Evolutionary conservation across 2,888 invertebrate genomes (phyloP), one percentile per base, ranked within the genome.

Genomic region (Laothoe populi): DNA sequence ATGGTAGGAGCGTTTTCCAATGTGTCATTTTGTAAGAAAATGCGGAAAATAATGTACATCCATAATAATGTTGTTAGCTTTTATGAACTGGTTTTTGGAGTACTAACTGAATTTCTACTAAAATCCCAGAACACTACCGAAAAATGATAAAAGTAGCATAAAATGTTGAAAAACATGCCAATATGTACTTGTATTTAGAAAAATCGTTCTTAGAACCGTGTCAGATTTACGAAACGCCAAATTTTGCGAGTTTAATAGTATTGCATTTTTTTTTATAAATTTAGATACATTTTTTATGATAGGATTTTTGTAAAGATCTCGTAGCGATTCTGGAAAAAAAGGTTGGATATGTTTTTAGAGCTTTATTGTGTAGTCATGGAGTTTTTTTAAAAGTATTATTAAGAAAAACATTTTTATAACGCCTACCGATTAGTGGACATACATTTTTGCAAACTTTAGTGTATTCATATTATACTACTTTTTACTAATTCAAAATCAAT

Each of bases 241-340:
- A 53, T 53, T 53, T 53, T 53, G 31, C 35, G 4, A 53, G 11
- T 53, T 31, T 19, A 35, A 35, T 16, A 53, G 53, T 19, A 35
- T 53, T 35, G 53, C 31, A 35, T 53, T 53, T 53, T 53, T 48
- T 26, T 21, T 19, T 31, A 53, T n/a, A 31, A 35, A 35, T 53
- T 53, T 53, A 53, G 53, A 35, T 31, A 13, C 21, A 19, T 53
- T 53, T 49, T 8, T 53, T 4, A 53, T 53, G 35, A 35, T 53
- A 35, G 31, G 53, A 53, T 53, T 53, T 53, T 53, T 53, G 53
- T 35, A 35, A 53, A 53, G 35, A 53, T 53, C 35, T 53, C 53
- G 53, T 53, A 53, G 53, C 19, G 53, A 10, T 53, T 53, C 35
- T 35, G 35, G 31, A 53, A 53, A 31, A 19, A 26, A 31, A 31